phyloP scores from a whole-genome alignment of 2,113 vertebrate genomes.

The Tetraodon nigroviridis region DNA sequence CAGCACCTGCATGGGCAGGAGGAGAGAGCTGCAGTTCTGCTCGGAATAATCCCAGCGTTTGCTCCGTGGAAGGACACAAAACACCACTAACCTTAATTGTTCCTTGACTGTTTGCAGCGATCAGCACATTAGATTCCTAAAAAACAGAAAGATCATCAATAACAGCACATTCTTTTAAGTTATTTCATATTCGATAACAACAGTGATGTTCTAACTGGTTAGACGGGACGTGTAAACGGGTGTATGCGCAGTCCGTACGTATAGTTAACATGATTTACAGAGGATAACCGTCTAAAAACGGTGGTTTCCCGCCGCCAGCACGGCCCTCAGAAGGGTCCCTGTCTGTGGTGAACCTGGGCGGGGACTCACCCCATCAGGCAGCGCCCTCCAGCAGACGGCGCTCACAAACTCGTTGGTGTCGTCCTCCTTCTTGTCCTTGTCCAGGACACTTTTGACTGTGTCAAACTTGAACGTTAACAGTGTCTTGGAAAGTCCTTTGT shows the following conservation, averaged over 20 bases:
- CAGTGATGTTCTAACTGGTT: no score
- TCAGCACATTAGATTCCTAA: conserved; percentile 97
- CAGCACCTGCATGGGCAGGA: conserved; percentile 79
- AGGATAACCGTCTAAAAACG: no score
- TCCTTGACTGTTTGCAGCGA: conserved; percentile 99
- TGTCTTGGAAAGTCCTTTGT: conserved; percentile 98
- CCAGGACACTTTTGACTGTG: conserved; percentile 97
- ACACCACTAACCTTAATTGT: conserved; percentile 93
- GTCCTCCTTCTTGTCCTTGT: conserved; percentile 98
- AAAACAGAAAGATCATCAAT: conserved; percentile 53
- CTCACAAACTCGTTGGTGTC: conserved; percentile 99
- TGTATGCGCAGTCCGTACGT: no score
- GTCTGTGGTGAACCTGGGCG: neutral
- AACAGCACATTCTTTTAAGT: neutral
- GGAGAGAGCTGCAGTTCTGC: neutral
- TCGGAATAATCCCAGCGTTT: neutral
- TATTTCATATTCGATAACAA: no score
- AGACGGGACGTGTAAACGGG: no score
- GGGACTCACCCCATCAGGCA: conserved; percentile 90
- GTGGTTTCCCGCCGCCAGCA: no score
- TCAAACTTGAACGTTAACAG: conserved; percentile 98
- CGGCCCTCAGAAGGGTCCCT: no score
- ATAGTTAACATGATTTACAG: no score
- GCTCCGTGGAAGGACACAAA: neutral
- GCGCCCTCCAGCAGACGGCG: conserved; percentile 95